A percentile compares a stretch with the other conserved stretches of the same genome.
These are phyloP conservation scores for Chaetodon trifasciatus DNA, from an alignment of 2,797 vertebrate genomes.

Conservation along the genomic window DNA sequence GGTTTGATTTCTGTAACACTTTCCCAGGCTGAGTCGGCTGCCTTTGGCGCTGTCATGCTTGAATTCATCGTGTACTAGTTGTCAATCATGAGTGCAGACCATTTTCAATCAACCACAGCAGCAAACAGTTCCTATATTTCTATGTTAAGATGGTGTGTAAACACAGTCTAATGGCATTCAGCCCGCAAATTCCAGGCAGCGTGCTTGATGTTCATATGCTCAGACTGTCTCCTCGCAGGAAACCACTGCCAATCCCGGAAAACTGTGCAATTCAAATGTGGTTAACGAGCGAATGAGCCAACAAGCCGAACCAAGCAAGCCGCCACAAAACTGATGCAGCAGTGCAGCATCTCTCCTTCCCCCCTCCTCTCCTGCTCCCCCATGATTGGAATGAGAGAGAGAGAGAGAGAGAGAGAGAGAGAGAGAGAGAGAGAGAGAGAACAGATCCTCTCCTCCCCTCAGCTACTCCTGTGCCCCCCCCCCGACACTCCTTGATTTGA, in stretches of 20 bases:
- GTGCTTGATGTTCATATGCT: constrained; percentile 63
- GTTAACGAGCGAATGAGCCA: constrained; percentile 54
- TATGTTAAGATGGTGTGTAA: constrained; percentile 52
- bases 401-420: not conserved
- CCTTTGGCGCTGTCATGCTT: constrained; percentile 21
- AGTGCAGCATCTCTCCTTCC: constrained; percentile 46
- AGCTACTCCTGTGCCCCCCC: constrained; percentile 3
- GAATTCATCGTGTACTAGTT: constrained; percentile 21
- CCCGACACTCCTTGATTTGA: constrained; percentile 63
- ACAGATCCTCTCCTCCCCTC: constrained; percentile 6
- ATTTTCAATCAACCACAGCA: constrained; percentile 42
- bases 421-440: constrained; percentile 38
- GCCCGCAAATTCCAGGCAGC: constrained; percentile 49
- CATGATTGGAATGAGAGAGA: constrained; percentile 35
- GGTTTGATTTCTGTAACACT: constrained; percentile 21
- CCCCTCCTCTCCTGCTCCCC: constrained; percentile 36
- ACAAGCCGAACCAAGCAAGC: constrained; percentile 45
- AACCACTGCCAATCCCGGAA: constrained; percentile 38
- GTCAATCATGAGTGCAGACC: constrained; percentile 34
- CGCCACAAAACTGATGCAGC: constrained; percentile 59
- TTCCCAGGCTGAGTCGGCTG: constrained; percentile 13
- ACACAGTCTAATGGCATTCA: constrained; percentile 59
- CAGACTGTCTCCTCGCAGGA: constrained; percentile 54
- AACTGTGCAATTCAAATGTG: constrained; percentile 68
- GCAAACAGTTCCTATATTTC: constrained; percentile 48